Evolutionary conservation across 2,888 invertebrate genomes (phyloP).

Genomic region (Watsonalla cultraria): DNA sequence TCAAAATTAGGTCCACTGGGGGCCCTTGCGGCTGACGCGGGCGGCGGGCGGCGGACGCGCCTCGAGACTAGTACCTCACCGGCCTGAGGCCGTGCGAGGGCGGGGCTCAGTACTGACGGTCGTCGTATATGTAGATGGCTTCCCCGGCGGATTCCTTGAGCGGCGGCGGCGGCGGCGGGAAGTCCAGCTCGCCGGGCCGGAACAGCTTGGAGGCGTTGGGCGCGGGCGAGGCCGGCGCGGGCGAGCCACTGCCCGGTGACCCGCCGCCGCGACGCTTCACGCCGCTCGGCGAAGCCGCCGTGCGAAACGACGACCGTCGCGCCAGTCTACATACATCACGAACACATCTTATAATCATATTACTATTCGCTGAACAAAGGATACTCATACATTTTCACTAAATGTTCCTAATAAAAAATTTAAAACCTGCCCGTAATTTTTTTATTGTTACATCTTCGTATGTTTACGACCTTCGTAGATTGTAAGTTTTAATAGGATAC

Average conservation of each 20-base stretch:
- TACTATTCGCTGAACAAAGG: too few species aligned
- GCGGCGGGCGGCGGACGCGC: constrained; percentile 3
- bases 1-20: constrained; percentile 12
- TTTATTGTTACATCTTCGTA: too few species aligned
- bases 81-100: constrained; percentile 10
- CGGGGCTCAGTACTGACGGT: constrained; percentile 62
- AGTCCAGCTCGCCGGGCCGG: constrained; percentile 65
- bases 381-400: too few species aligned
- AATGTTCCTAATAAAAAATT: too few species aligned
- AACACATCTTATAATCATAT: too few species aligned
- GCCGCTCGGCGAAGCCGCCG: constrained; percentile 57
- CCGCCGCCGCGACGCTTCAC: constrained; percentile 71
- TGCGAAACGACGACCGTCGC: constrained; percentile 82
- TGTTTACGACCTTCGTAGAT: too few species aligned
- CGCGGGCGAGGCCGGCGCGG: constrained; percentile 69
- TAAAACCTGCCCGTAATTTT: too few species aligned
- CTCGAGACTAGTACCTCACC: constrained; percentile 32
- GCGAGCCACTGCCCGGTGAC: constrained; percentile 58
- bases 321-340: constrained; percentile 71
- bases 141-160: constrained; percentile 83
- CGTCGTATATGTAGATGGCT: constrained; percentile 78
- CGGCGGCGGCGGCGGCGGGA: constrained; percentile 66
- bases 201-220: constrained; percentile 73
- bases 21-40: not conserved
- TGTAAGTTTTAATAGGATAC: too few species aligned